Evolutionary conservation across 2,888 invertebrate species (phyloP).

Genomic region (Lydus trimaculatus): DNA sequence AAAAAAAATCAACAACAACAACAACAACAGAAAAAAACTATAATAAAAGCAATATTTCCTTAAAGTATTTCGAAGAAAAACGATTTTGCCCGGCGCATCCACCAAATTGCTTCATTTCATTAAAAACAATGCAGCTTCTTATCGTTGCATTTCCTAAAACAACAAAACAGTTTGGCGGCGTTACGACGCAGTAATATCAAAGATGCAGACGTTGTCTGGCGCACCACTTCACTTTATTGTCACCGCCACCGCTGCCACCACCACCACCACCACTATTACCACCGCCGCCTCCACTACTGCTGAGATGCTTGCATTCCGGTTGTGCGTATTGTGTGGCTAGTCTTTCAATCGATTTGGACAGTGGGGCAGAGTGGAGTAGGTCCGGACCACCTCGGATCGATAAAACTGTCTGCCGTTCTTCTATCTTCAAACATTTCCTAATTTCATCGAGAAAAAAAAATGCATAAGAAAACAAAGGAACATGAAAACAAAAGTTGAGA

Average conservation of each 20-base stretch:
- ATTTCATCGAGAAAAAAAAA: too few relatives aligned
- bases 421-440: conserved; percentile 1
- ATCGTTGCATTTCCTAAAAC: conserved; percentile 27
- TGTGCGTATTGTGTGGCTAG: conserved; percentile 32
- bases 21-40: neutral
- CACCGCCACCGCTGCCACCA: neutral
- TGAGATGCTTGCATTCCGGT: conserved; percentile 31
- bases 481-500: too few relatives aligned
- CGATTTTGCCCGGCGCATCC: neutral
- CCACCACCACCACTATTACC: neutral
- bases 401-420: conserved; percentile 36
- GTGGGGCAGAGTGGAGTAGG: conserved; percentile 41
- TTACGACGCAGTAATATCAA: conserved; percentile 21
- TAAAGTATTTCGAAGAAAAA: neutral
- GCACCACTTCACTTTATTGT: conserved; percentile 12
- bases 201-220: conserved; percentile 31
- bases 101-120: neutral
- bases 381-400: conserved; percentile 37
- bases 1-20: conserved; percentile 3
- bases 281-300: neutral
- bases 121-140: conserved; percentile 10
- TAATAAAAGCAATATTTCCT: neutral
- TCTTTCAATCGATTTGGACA: conserved; percentile 34
- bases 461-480: too few relatives aligned
- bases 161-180: conserved; percentile 22